Evolutionary conservation across 2,113 vertebrate genomes (phyloP).

Genomic region (Calcarius ornatus): DNA sequence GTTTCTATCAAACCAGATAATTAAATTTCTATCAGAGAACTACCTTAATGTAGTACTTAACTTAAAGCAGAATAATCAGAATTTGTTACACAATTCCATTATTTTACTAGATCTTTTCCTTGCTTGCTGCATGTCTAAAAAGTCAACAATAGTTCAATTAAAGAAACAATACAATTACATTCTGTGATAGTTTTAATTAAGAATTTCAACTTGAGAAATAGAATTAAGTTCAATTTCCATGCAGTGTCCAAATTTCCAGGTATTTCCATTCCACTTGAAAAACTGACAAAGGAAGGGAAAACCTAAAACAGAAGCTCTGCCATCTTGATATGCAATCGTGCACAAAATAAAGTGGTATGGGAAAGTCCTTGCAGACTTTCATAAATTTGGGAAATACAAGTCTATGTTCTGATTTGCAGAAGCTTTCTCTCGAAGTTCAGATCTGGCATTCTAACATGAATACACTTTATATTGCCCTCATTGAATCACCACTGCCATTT

Average conservation of each 20-base stretch:
- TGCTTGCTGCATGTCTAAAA: background rate
- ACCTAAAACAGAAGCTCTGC: background rate
- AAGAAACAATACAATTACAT: background rate
- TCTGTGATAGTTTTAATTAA: background rate
- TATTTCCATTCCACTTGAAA: background rate
- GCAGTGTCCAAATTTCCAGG: background rate
- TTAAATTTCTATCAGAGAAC: background rate
- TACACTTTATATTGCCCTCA: background rate
- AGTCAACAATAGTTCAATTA: background rate
- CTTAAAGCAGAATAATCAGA: background rate
- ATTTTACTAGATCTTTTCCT: background rate
- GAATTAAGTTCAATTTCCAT: background rate
- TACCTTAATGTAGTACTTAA: background rate
- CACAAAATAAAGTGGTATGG: background rate
- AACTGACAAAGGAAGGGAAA: background rate
- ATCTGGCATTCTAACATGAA: background rate
- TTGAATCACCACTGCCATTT: background rate
- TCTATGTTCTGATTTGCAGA: background rate
- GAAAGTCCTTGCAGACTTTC: background rate
- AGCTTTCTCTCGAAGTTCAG: background rate
- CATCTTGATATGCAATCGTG: rapidly evolving
- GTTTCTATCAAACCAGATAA: background rate
- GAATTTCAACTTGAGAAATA: background rate
- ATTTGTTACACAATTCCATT: background rate
- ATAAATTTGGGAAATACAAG: background rate